Evolutionary conservation across 2,888 invertebrate species (phyloP).

Genomic region (Drosophila nigritarsus): DNA sequence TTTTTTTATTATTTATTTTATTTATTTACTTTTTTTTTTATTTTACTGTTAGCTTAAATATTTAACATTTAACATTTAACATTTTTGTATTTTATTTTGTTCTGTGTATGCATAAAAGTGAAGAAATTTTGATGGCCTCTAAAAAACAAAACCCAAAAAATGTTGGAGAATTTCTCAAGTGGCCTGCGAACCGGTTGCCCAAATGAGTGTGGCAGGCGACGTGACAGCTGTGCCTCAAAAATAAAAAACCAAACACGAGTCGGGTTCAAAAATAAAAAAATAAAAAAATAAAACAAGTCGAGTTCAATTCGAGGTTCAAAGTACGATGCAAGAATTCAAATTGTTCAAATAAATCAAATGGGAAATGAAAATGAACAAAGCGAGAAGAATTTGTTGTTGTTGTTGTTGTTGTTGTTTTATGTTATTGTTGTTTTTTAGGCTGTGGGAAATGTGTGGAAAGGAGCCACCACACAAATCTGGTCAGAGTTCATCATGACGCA

Average conservation of each 20-base stretch:
- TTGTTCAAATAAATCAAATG: slow-evolving; percentile 62
- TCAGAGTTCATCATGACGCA: slow-evolving; percentile 24
- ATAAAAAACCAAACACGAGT: not conserved
- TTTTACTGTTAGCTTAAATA: not conserved
- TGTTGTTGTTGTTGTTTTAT: too few relatives aligned
- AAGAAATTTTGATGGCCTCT: slow-evolving; percentile 28
- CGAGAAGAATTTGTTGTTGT: not conserved
- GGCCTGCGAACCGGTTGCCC: slow-evolving; percentile 54
- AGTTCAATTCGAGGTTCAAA: slow-evolving; percentile 41
- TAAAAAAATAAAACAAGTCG: slow-evolving; percentile 1
- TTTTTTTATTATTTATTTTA: not conserved
- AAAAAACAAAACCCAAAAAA: slow-evolving; percentile 3
- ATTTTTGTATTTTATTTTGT: too few relatives aligned
- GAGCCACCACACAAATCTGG: slow-evolving; percentile 13
- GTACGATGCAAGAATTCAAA: slow-evolving; percentile 46
- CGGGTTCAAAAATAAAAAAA: slow-evolving; percentile 26
- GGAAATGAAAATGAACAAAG: slow-evolving; percentile 29
- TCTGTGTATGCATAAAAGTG: not conserved
- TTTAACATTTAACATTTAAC: too few relatives aligned
- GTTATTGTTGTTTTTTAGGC: slow-evolving; percentile 2
- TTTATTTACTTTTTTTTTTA: too few relatives aligned
- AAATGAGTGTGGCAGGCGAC: slow-evolving; percentile 20
- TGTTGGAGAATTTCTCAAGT: slow-evolving; percentile 39
- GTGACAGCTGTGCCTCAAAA: slow-evolving; percentile 59
- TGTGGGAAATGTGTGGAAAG: slow-evolving; percentile 37